Evolutionary conservation across 2,888 invertebrate genomes (phyloP), one percentile per base, ranked within the genome.

Genomic region (Oscheius onirici): DNA sequence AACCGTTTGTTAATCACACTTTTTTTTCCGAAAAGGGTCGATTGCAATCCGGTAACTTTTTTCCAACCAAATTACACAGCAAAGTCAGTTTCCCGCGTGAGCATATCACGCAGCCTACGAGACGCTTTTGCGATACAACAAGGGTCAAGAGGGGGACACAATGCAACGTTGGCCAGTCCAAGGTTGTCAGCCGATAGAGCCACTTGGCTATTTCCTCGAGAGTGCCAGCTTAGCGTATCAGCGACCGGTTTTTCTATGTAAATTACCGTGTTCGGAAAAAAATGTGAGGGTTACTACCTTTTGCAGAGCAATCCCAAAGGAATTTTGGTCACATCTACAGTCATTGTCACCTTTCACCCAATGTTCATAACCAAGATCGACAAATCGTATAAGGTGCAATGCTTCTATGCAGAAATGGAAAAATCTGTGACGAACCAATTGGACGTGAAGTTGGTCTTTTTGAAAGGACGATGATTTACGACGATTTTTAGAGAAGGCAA

Each of bases 291-390:
- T 34, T 24, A 40, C 28, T 10, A 55, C 8, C 34, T 34, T 34
- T 68, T 81, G 44, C 74, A 84, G 83, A 80, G 72, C 67, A 81
- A 76, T 28, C 82, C 83, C 3, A 75, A 77, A 49, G 84, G 84
- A 15, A 77, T 84, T 22, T 76, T 79, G 75, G 76, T 84, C 43
- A 78, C 82, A 2, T 75, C 78, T 5, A 83, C 83, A 0, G 71
- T 83, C 46, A 82, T 84, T 34, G 78, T 84, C 43, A 80, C 82
- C 13, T 84, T 84, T 70, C 84, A 84, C 57, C 83, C 84, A 24
- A 84, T 82, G 83, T 84, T 84, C 73, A 79, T 84, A 15, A 84
- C 84, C 17, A 83, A 82, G 69, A 77, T 82, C 40, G 84, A 84
- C 69, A 78, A 77, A 60, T 83, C 84, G 6, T 84, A 83, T 67